These are phyloP conservation scores for Eupleurogrammus muticus DNA, from an alignment of 2,797 vertebrate genomes.

Conservation along the genomic window DNA sequence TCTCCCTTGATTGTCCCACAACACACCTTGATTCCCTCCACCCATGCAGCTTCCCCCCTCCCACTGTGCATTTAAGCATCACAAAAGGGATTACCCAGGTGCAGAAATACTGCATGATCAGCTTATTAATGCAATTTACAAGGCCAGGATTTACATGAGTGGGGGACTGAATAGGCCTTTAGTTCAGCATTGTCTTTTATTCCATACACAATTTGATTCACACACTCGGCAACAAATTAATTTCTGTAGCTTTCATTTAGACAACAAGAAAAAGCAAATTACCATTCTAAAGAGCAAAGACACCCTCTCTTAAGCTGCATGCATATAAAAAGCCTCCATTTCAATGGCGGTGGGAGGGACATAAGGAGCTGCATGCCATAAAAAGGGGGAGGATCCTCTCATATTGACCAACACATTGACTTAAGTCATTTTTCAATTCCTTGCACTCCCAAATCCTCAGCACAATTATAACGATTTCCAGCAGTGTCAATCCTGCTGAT, in stretches of 20 bases:
- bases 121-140: conserved; percentile 79
- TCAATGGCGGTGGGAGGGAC: conserved; percentile 41
- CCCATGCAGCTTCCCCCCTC: conserved; percentile 44
- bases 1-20: conserved; percentile 54
- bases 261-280: conserved; percentile 70
- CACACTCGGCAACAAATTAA: conserved; percentile 71
- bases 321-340: conserved; percentile 68
- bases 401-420: conserved; percentile 71
- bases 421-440: conserved; percentile 73
- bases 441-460: conserved; percentile 70
- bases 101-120: conserved; percentile 72
- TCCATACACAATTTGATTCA: conserved; percentile 71
- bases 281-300: conserved; percentile 69
- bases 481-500: conserved; percentile 70
- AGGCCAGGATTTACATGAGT: conserved; percentile 70
- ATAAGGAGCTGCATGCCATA: conserved; percentile 25
- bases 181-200: conserved; percentile 72
- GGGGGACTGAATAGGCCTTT: conserved; percentile 64
- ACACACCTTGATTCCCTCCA: conserved; percentile 73
- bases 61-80: conserved; percentile 64
- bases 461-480: conserved; percentile 83
- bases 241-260: conserved; percentile 75
- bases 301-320: conserved; percentile 39
- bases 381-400: conserved; percentile 50
- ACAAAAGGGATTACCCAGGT: conserved; percentile 82